Conservation (phyloP, 23 tunicate species). For the Phallusia fumigata region DNA sequence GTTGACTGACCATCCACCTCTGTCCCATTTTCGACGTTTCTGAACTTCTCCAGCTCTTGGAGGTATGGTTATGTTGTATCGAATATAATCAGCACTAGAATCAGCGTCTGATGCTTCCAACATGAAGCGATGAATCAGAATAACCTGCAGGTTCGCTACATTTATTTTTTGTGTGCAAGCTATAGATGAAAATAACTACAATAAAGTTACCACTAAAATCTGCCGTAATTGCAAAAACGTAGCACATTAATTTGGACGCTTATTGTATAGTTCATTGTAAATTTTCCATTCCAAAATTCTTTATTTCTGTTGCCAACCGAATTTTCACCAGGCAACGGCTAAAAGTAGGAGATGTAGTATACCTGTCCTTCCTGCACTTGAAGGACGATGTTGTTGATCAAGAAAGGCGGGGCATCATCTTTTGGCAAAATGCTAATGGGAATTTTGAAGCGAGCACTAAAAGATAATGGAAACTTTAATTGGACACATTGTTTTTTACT, state of each 20-base stretch:
- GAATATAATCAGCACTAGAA: conserved; percentile 61
- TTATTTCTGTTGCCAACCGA: too few species aligned
- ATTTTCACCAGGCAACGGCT: too few species aligned
- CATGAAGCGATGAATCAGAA: conserved; percentile 72
- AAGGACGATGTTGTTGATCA: conserved; percentile 73
- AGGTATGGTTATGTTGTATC: conserved; percentile 82
- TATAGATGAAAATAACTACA: too few species aligned
- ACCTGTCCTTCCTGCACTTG: conserved; percentile 84
- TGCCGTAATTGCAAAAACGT: too few species aligned
- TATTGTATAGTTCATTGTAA: too few species aligned
- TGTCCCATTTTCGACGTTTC: conserved; percentile 67
- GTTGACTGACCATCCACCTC: conserved; percentile 72
- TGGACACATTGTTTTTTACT: too few species aligned
- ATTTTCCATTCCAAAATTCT: too few species aligned
- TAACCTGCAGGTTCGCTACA: conserved; percentile 30
- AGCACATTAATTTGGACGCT: too few species aligned
- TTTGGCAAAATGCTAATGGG: conserved; percentile 82
- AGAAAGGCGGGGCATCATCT: conserved; percentile 88
- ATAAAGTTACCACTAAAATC: too few species aligned
- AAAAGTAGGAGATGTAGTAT: neutral
- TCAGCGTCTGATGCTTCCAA: conserved; percentile 91
- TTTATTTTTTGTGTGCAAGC: neutral
- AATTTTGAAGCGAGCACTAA: conserved; percentile 76
- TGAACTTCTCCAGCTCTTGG: conserved; percentile 78
- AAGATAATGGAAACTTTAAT: neutral